phyloP scores from a whole-genome alignment of 2,113 vertebrate species.

The Alosa alosa region DNA sequence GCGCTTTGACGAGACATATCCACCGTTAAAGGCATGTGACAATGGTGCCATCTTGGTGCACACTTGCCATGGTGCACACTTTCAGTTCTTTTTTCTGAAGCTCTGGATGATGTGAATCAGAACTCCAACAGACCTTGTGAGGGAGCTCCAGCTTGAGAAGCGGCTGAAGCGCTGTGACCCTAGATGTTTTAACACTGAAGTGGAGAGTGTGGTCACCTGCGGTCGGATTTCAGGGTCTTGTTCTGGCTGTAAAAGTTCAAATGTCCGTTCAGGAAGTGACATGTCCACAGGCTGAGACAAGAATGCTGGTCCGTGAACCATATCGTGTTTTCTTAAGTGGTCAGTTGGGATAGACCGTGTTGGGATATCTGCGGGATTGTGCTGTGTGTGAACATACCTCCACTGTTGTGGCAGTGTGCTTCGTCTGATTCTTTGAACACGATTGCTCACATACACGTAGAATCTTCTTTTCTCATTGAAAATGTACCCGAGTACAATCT shows the following conservation, averaged over 20 bases:
- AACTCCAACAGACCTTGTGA: background rate
- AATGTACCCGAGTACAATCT: background rate
- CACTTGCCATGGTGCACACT: no score
- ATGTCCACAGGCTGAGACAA: background rate
- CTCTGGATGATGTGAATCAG: constrained; percentile 12
- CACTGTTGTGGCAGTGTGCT: constrained; percentile 23
- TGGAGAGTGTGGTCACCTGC: background rate
- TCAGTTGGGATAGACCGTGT: background rate
- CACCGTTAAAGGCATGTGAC: background rate
- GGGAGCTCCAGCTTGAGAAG: constrained; percentile 17
- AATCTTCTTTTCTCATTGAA: constrained; percentile 7
- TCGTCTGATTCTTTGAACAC: constrained; percentile 8
- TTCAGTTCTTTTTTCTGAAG: background rate
- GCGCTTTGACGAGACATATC: background rate
- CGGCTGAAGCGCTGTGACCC: background rate
- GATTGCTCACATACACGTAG: constrained; percentile 17
- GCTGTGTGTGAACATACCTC: constrained; percentile 12
- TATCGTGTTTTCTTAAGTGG: background rate
- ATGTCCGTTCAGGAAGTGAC: background rate
- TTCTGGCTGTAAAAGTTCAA: constrained; percentile 10
- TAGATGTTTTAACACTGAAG: background rate
- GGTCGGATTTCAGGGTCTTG: constrained; percentile 15
- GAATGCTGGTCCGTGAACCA: constrained; percentile 22
- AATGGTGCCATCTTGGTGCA: background rate
- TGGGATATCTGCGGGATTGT: constrained; percentile 13